A percentile compares a stretch with the other conserved stretches of the same genome.
Evolutionary conservation across 2,797 vertebrate species (phyloP).

Genomic region (Dryobates pubescens): DNA sequence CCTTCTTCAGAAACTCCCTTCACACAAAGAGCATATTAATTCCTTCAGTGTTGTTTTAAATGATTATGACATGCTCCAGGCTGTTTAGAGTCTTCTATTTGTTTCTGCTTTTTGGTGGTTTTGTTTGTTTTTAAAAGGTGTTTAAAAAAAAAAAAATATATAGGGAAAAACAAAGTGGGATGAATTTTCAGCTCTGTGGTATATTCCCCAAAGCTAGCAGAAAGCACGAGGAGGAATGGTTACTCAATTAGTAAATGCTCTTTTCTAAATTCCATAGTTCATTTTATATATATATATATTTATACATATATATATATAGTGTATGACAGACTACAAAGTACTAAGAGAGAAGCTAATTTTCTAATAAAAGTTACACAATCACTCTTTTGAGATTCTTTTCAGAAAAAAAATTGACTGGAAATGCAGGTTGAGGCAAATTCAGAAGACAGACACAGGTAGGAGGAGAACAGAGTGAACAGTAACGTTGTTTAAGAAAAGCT

Average conservation of each 20-base stretch:
- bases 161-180: not conserved
- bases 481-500: not conserved
- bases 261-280: not conserved
- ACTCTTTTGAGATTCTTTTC: not conserved
- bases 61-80: not conserved
- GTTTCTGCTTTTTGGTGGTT: not conserved
- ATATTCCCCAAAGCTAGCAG: not conserved
- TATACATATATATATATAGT: not conserved
- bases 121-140: not conserved
- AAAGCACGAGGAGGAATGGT: not conserved
- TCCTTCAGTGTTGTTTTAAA: not conserved
- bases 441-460: not conserved
- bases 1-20: not conserved
- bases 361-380: not conserved
- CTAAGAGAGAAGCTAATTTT: rapidly evolving
- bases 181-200: not conserved
- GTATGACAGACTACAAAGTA: not conserved
- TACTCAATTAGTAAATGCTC: not conserved
- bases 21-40: not conserved
- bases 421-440: not conserved
- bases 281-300: not conserved
- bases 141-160: not conserved
- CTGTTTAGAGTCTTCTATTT: not conserved
- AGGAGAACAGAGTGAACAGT: not conserved
- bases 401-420: not conserved